A percentile compares a stretch with the other conserved stretches of the same genome.
Conservation (phyloP, 2,888 invertebrate genomes). For the Torymus texanus region DNA sequence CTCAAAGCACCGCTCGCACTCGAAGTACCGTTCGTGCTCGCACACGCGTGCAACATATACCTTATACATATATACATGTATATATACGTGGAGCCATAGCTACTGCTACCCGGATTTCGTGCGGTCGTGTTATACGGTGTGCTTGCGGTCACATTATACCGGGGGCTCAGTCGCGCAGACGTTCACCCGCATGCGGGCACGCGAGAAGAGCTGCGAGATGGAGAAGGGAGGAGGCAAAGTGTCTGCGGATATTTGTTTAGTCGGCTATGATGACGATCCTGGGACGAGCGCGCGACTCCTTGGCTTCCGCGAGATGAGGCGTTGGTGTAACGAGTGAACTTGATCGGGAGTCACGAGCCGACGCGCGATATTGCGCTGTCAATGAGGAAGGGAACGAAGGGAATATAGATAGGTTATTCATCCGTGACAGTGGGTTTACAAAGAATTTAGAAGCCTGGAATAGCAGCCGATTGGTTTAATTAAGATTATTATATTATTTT, state of each 20-base stretch:
- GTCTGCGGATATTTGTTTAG: conserved; percentile 31
- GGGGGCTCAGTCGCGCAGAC: background rate
- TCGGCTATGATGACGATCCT: conserved; percentile 5
- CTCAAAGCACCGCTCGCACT: background rate
- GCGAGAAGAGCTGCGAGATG: background rate
- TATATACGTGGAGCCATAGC: too few relatives aligned
- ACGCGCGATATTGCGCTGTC: too few relatives aligned
- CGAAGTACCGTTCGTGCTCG: background rate
- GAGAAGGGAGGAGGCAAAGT: background rate
- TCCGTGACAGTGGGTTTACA: too few relatives aligned
- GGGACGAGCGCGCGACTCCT: background rate
- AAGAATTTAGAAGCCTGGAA: too few relatives aligned
- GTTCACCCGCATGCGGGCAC: background rate
- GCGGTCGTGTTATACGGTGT: conserved; percentile 19
- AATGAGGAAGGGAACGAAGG: too few relatives aligned
- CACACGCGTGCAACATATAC: background rate
- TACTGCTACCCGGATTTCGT: conserved; percentile 14
- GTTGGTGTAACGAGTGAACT: background rate
- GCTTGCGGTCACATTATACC: conserved; percentile 41
- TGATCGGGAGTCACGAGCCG: conserved; percentile 22
- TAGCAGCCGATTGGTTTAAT: too few relatives aligned
- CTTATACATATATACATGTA: too few relatives aligned
- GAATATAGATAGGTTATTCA: too few relatives aligned
- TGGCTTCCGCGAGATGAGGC: conserved; percentile 3
- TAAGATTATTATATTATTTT: too few relatives aligned